Percentiles rank a stretch among this genome's conserved stretches.
These are phyloP conservation scores for Gallinago nigripennis DNA, from an alignment of 2,797 vertebrate genomes.

Conservation along the genomic window DNA sequence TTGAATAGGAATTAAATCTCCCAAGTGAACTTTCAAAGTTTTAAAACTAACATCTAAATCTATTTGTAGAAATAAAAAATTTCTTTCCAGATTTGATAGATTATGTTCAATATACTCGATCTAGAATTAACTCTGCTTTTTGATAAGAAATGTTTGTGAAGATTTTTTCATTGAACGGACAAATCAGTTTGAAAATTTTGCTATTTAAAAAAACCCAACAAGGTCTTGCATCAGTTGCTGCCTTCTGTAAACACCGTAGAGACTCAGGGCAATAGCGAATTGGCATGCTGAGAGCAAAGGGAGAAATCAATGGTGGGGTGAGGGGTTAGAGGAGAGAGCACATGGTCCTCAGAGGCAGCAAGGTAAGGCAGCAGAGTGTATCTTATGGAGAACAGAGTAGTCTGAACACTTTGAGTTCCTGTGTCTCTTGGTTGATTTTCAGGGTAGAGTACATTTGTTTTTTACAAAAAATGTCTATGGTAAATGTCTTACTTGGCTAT, in stretches of 20 bases:
- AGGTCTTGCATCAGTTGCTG: not conserved
- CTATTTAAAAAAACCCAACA: not conserved
- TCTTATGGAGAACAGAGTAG: not conserved
- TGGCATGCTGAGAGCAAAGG: conserved; percentile 2
- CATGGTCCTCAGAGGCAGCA: not conserved
- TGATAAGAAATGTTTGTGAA: not conserved
- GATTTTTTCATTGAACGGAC: not conserved
- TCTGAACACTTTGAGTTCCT: not conserved
- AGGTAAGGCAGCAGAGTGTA: not conserved
- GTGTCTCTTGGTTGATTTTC: not conserved
- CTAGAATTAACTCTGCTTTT: not conserved
- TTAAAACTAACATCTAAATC: not conserved
- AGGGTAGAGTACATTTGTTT: not conserved
- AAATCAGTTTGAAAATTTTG: not conserved
- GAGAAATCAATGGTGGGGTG: not conserved
- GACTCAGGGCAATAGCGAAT: not conserved
- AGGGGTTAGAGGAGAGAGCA: not conserved
- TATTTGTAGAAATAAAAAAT: not conserved
- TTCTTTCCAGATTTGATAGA: not conserved
- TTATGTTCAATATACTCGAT: not conserved
- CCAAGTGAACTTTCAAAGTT: not conserved
- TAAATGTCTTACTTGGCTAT: not conserved
- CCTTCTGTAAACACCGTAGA: not conserved
- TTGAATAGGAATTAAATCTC: not conserved
- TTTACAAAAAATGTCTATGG: not conserved